phyloP scores from a whole-genome alignment of 2,888 invertebrate genomes.

The Hymenopus coronatus region DNA sequence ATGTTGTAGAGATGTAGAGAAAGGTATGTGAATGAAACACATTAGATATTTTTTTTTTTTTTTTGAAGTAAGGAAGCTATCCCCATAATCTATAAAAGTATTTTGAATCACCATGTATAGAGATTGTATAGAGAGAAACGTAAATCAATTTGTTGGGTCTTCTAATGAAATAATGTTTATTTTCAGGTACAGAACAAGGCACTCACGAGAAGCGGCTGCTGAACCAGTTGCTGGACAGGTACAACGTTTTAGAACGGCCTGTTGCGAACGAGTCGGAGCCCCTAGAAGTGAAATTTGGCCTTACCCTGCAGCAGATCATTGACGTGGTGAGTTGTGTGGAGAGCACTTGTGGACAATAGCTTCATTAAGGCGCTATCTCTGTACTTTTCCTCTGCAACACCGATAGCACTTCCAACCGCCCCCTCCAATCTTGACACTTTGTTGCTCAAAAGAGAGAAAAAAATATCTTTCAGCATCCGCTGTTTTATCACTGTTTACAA shows the following conservation, averaged over 20 bases:
- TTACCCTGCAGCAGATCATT: slow-evolving; percentile 89
- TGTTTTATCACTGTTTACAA: background rate
- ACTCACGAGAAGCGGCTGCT: slow-evolving; percentile 85
- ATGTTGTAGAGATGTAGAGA: too few relatives aligned
- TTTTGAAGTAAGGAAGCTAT: too few relatives aligned
- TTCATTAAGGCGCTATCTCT: background rate
- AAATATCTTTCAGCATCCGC: background rate
- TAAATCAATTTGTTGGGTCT: too few relatives aligned
- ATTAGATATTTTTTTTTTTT: too few relatives aligned
- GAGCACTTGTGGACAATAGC: background rate
- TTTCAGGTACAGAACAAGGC: slow-evolving; percentile 82
- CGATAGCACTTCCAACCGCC: background rate
- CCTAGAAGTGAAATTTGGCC: slow-evolving; percentile 85
- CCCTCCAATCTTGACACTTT: background rate
- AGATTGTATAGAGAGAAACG: too few relatives aligned
- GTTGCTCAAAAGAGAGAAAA: background rate
- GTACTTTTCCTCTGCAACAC: background rate
- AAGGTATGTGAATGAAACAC: too few relatives aligned
- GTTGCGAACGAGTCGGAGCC: slow-evolving; percentile 90
- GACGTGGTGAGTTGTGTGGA: slow-evolving; percentile 77
- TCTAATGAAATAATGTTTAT: too few relatives aligned
- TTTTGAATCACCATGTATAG: too few relatives aligned
- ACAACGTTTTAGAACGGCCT: slow-evolving; percentile 87
- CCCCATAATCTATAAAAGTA: too few relatives aligned
- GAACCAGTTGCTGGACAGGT: slow-evolving; percentile 75